phyloP scores from a whole-genome alignment of 2,888 invertebrate species.

The Tenthredo amoena region DNA sequence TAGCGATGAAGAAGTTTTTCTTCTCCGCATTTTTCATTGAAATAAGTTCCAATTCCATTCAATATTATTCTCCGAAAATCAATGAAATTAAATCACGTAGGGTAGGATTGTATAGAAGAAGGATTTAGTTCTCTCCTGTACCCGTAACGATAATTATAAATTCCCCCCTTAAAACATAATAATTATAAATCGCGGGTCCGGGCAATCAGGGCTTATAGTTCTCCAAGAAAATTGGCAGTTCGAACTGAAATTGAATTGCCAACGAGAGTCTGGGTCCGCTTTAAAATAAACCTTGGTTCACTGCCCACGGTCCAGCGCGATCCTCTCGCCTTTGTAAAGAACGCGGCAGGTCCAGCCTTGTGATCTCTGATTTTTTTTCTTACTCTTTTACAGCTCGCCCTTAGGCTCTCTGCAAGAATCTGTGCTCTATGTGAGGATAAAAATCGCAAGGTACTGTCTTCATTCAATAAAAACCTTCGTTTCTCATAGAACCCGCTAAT shows the following conservation, averaged over 20 bases:
- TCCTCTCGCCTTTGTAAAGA: neutral
- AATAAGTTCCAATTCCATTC: neutral
- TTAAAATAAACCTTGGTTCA: conserved; percentile 6
- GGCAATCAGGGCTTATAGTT: neutral
- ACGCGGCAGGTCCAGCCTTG: conserved; percentile 22
- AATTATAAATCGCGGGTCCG: neutral
- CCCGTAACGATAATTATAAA: neutral
- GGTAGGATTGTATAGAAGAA: neutral
- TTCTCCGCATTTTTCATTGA: neutral
- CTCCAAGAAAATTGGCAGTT: neutral
- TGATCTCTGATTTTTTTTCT: neutral
- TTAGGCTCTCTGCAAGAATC: neutral
- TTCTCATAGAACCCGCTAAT: neutral
- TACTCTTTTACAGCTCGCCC: conserved; percentile 20
- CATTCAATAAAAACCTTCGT: neutral
- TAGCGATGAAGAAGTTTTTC: neutral
- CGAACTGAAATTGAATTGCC: conserved; percentile 25
- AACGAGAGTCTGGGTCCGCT: neutral
- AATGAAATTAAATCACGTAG: neutral
- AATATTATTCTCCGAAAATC: neutral
- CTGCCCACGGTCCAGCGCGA: neutral
- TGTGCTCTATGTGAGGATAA: neutral
- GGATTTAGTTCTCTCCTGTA: neutral
- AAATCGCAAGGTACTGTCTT: neutral
- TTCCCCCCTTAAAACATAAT: neutral